Percentiles rank a stretch among this genome's conserved stretches.
phyloP scores from a whole-genome alignment of 2,797 vertebrate species.

The Hydrocynus forskahlii region DNA sequence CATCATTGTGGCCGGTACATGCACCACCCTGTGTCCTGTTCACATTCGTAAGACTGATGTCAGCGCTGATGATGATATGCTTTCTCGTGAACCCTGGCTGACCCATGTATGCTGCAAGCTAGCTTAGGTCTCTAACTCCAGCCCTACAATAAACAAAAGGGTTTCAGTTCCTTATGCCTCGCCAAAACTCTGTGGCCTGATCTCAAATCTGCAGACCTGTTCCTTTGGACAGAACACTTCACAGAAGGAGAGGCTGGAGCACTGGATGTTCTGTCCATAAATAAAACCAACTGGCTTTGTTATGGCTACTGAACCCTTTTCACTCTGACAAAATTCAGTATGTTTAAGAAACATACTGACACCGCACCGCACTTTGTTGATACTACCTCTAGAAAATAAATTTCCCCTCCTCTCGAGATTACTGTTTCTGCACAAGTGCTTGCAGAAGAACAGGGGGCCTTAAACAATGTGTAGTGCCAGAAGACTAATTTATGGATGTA shows the following conservation, averaged over 20 bases:
- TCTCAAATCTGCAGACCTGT: constrained; percentile 53
- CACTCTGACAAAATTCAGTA: constrained; percentile 52
- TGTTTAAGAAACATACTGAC: constrained; percentile 57
- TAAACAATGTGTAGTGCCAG: constrained; percentile 4
- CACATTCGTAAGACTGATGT: constrained; percentile 53
- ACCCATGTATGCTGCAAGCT: constrained; percentile 67
- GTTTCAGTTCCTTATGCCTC: constrained; percentile 53
- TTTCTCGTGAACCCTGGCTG: constrained; percentile 57
- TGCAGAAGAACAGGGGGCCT: not conserved
- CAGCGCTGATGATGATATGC: constrained; percentile 32
- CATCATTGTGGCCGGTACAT: constrained; percentile 49
- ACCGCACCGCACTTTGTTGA: constrained; percentile 58
- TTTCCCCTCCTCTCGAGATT: constrained; percentile 48
- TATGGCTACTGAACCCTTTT: constrained; percentile 50
- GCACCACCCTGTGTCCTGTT: constrained; percentile 62
- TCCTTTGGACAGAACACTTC: not conserved
- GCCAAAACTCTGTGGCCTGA: constrained; percentile 67
- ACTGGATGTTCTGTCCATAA: constrained; percentile 45
- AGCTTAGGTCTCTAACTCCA: constrained; percentile 63
- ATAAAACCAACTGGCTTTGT: constrained; percentile 44
- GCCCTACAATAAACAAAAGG: constrained; percentile 69
- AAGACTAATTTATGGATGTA: constrained; percentile 8
- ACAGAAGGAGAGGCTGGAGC: not conserved
- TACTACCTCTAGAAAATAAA: constrained; percentile 64
- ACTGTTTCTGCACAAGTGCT: constrained; percentile 37